These are phyloP conservation scores for Enteromius paludinosus DNA, from an alignment of 2,797 vertebrate genomes.

Conservation along the genomic window DNA sequence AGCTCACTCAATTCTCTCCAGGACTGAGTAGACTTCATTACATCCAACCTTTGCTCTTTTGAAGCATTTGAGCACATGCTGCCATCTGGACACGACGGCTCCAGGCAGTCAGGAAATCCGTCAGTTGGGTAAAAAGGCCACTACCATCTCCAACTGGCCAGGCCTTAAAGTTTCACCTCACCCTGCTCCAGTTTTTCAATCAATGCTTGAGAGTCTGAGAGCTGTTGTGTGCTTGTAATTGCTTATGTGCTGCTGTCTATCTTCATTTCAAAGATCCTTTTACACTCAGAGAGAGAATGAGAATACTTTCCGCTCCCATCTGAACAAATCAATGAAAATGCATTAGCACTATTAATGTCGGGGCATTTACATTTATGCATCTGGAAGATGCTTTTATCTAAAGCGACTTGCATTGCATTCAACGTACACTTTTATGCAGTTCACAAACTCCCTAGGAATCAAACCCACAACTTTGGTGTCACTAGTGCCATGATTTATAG, in stretches of 20 bases:
- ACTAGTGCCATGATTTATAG: too few relatives aligned
- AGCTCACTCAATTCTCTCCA: slow-evolving; percentile 18
- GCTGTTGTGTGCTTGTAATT: background rate
- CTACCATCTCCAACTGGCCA: background rate
- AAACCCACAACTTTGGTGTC: background rate
- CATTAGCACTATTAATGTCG: slow-evolving; percentile 14
- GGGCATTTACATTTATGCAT: slow-evolving; percentile 15
- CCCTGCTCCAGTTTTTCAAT: slow-evolving; percentile 30
- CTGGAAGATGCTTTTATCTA: slow-evolving; percentile 12
- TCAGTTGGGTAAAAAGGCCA: slow-evolving; percentile 8
- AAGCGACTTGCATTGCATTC: background rate
- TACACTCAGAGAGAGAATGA: background rate
- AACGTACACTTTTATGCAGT: background rate
- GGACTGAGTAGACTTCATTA: slow-evolving; percentile 29
- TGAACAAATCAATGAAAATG: slow-evolving; percentile 19
- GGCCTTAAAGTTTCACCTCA: slow-evolving; percentile 2
- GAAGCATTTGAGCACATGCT: background rate
- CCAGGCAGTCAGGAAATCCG: slow-evolving; percentile 18
- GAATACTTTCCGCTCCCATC: slow-evolving; percentile 16
- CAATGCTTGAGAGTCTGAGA: background rate
- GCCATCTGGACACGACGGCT: slow-evolving; percentile 8
- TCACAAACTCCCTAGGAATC: background rate
- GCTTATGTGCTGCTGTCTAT: background rate
- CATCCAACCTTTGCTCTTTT: slow-evolving; percentile 11
- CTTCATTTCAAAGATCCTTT: slow-evolving; percentile 17